Conservation (phyloP, 2,113 vertebrate species). For the Malurus cyaneus region DNA sequence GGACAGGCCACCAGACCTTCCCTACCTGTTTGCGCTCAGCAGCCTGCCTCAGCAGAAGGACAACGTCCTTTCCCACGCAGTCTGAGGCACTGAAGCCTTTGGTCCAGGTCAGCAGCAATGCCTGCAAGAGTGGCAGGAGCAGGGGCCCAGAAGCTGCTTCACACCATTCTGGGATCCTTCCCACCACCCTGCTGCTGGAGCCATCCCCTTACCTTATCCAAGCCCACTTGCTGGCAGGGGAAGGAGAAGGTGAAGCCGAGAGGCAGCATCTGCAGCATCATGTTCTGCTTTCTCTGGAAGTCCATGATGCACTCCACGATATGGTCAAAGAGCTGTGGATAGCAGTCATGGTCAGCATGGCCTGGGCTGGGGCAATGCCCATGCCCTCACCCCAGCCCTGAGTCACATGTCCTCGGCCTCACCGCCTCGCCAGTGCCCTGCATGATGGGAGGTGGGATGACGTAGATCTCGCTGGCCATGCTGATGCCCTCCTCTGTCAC, state of each 20-base stretch:
- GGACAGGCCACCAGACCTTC: not conserved
- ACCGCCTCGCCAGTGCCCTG: conserved; percentile 71
- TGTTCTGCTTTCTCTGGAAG: conserved; percentile 70
- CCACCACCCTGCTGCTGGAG: accelerated
- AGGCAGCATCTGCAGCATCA: conserved; percentile 48
- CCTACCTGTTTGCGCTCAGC: conserved; percentile 70
- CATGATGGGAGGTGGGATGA: conserved; percentile 71
- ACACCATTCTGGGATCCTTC: not conserved
- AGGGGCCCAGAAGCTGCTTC: not conserved
- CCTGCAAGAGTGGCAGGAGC: conserved; percentile 49
- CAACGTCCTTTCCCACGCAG: conserved; percentile 72
- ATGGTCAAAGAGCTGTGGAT: conserved; percentile 76
- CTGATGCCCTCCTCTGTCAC: conserved; percentile 53
- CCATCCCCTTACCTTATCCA: conserved; percentile 73
- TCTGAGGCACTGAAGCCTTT: conserved; percentile 76
- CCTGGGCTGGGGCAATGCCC: not conserved
- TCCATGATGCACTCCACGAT: conserved; percentile 75
- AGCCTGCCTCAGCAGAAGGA: conserved; percentile 72
- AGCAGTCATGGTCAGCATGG: not conserved
- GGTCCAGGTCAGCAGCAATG: conserved; percentile 79
- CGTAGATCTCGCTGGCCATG: conserved; percentile 76
- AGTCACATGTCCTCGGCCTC: not conserved
- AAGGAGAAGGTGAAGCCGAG: conserved; percentile 83
- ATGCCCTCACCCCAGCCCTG: accelerated
- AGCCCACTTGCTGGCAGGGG: conserved; percentile 74